Percentiles rank a stretch among this genome's conserved stretches.
Conservation (phyloP, 2,797 vertebrate genomes). For the Brachyalestes nurse region DNA sequence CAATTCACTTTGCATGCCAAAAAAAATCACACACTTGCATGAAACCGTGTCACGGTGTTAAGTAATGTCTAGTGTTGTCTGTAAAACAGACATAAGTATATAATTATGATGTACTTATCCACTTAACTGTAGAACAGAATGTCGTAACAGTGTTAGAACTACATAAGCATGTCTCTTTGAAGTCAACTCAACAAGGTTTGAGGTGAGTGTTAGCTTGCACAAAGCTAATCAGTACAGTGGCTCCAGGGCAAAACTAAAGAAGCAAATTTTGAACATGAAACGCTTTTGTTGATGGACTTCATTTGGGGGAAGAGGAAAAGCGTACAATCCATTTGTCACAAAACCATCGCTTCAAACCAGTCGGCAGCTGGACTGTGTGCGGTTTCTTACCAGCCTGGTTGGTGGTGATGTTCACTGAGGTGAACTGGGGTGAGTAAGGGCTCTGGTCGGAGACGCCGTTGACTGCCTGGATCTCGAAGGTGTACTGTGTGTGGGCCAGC, state of each 20-base stretch:
- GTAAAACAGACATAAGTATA: too few species aligned
- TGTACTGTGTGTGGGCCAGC: constrained; percentile 94
- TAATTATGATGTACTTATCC: too few species aligned
- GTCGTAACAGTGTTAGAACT: too few species aligned
- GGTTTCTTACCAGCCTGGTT: constrained; percentile 91
- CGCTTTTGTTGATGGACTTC: not conserved
- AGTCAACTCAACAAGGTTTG: not conserved
- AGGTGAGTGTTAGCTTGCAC: not conserved
- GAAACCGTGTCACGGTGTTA: too few species aligned
- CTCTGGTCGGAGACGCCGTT: constrained; percentile 95
- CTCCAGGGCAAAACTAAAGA: not conserved
- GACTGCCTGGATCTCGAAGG: constrained; percentile 94
- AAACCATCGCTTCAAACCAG: not conserved
- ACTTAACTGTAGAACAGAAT: too few species aligned
- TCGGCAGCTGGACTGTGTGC: not conserved
- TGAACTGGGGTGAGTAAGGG: constrained; percentile 87
- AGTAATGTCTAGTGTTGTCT: too few species aligned
- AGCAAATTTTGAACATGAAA: not conserved
- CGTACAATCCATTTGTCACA: too few species aligned
- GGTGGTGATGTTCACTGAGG: constrained; percentile 95
- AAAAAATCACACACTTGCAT: not conserved
- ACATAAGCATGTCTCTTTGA: not conserved
- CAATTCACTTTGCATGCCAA: not conserved
- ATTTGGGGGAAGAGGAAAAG: not conserved
- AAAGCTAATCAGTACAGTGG: not conserved